phyloP scores from a whole-genome alignment of 2,797 vertebrate genomes.

The Brachyalestes nurse region DNA sequence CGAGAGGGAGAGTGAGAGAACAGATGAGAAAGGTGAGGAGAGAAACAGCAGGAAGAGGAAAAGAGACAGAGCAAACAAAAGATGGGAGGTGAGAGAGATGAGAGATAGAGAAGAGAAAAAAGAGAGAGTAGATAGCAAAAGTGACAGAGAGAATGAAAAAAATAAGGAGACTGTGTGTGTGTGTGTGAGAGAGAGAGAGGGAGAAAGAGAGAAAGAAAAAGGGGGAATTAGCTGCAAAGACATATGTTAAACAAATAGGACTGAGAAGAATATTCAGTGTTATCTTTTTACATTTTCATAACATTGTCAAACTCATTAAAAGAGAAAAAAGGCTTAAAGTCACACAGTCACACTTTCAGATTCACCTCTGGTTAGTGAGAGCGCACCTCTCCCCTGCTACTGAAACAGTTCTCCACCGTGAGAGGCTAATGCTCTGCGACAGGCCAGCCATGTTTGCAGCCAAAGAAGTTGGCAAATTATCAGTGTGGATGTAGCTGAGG shows the following conservation, averaged over 20 bases:
- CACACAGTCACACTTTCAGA: conserved; percentile 30
- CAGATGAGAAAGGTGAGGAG: neutral
- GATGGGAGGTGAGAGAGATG: neutral
- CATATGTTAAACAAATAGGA: neutral
- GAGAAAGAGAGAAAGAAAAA: neutral
- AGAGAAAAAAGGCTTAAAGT: conserved; percentile 4
- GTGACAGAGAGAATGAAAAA: neutral
- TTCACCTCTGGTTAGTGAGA: conserved; percentile 17
- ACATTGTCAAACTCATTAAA: neutral
- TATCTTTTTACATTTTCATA: neutral
- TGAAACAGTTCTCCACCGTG: conserved; percentile 38
- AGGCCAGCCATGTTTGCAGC: conserved; percentile 41
- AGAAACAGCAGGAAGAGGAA: neutral
- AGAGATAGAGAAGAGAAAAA: neutral
- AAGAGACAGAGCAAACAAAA: neutral
- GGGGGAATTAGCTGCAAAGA: neutral
- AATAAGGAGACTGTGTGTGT: neutral
- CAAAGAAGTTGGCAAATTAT: conserved; percentile 58
- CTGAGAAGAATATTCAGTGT: neutral
- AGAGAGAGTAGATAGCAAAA: neutral
- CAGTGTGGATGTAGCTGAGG: conserved; percentile 58
- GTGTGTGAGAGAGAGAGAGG: neutral
- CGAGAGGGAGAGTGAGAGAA: neutral
- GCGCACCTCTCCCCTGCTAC: conserved; percentile 20
- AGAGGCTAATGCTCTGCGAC: conserved; percentile 53